These are phyloP conservation scores for Chiridota heheva DNA, from an alignment of 35 echinoderm and acorn worm genomes.

Conservation along the genomic window DNA sequence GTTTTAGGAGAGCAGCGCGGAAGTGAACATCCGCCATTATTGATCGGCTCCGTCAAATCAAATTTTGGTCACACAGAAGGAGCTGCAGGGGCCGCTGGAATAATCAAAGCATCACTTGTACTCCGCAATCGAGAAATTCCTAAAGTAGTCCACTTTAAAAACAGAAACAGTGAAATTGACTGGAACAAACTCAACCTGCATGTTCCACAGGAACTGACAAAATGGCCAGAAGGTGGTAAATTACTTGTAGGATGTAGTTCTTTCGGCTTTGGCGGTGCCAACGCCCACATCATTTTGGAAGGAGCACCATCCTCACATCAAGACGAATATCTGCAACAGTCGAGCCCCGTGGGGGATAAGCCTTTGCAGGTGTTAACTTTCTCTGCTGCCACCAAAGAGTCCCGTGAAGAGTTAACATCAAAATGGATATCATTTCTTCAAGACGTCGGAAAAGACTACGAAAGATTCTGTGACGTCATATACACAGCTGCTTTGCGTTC, in stretches of 20 bases:
- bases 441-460: not conserved
- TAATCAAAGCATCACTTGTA: constrained; percentile 61
- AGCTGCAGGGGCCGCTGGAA: constrained; percentile 64
- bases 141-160: constrained; percentile 55
- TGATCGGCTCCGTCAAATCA: constrained; percentile 81
- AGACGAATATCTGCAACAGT: not conserved
- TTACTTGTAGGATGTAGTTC: constrained; percentile 48
- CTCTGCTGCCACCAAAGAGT: constrained; percentile 58
- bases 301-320: constrained; percentile 12
- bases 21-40: constrained; percentile 26
- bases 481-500: constrained; percentile 56
- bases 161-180: constrained; percentile 42
- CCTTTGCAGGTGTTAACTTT: constrained; percentile 23
- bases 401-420: constrained; percentile 26
- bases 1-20: constrained; percentile 15
- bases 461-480: constrained; percentile 11
- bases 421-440: constrained; percentile 59
- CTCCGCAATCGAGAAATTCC: constrained; percentile 54
- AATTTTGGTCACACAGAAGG: constrained; percentile 84
- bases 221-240: constrained; percentile 42
- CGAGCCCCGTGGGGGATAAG: not conserved
- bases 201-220: constrained; percentile 27
- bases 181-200: constrained; percentile 39
- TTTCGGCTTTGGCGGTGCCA: constrained; percentile 80
- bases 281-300: constrained; percentile 73